Base-by-base conservation (phyloP, 2,797 vertebrate genomes). In the Setipinna tenuifilis region DNA sequence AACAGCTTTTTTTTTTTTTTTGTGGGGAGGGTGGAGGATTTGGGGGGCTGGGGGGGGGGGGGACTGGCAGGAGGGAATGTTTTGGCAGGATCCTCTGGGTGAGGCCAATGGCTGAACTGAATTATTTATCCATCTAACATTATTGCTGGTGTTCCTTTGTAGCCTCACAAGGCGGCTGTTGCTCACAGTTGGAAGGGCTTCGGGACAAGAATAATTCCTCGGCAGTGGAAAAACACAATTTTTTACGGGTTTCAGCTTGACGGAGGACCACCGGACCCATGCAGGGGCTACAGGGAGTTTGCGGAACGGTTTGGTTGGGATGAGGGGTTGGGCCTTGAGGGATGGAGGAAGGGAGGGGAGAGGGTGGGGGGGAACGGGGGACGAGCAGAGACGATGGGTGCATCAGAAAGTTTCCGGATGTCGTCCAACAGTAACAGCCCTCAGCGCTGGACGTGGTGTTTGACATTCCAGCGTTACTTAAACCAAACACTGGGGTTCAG, bases 401-500 rank as follows among this genome's bases (percentile, higher is more conserved):
- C 92, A 93, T 94, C 93, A 94, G 91, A 94, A 94, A 92, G 94
- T 91, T 91, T 93, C 92, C 92, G 91, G 93, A 94, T 93, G 90
- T 91, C 89, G 86, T 93, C 93, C 94, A 95, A 93, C 92, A 93
- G 94, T 93, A 95, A 95, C 94, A 95, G 91, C 93, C 93, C 92
- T 94, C 90, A 93, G 91, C 90, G 90, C 91, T 87, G 92, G 88
- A 91, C 89, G 92, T 93, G 92, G 93, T 93, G 94, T 94, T 94
- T 95, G 94, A 95, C 94, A 93, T 93, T 95, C 94, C 91, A 91
- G 90, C 90, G 91, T 95, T 94, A 92, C 94, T 94, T 93, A 91
- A 93, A 91, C 92, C 91, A 94, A 95, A 95, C 92, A 94, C 91
- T 28, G 88, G 88, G 92, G 92, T 93, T 92, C 87, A 85, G 90